Evolutionary conservation across 2,888 invertebrate species (phyloP).

Genomic region (Meliscaeva auricollis): DNA sequence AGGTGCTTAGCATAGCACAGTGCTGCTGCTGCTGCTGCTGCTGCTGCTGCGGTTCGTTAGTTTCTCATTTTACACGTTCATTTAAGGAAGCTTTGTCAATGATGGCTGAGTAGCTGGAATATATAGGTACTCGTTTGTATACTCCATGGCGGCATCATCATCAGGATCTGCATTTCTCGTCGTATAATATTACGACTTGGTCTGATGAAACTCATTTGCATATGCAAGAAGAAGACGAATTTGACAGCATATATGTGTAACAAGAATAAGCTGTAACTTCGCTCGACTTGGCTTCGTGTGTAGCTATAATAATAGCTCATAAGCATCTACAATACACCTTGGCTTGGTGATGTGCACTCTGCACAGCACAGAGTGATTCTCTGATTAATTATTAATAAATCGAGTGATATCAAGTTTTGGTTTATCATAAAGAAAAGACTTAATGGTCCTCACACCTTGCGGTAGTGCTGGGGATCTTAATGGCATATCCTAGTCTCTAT

Average conservation of each 20-base stretch:
- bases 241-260: conserved; percentile 21
- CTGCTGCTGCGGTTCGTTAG: conserved; percentile 69
- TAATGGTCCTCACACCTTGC: conserved; percentile 36
- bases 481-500: conserved; percentile 1
- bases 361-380: background rate
- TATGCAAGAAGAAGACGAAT: conserved; percentile 48
- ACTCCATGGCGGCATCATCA: background rate
- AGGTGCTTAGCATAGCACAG: conserved; percentile 52
- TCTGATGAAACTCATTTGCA: conserved; percentile 60
- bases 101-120: conserved; percentile 7
- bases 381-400: conserved; percentile 69
- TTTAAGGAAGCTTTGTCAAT: conserved; percentile 32
- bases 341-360: background rate
- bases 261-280: conserved; percentile 36
- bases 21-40: too few species aligned
- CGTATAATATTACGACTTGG: conserved; percentile 28
- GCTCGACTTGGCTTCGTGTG: background rate
- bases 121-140: background rate
- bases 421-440: conserved; percentile 51
- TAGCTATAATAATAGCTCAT: conserved; percentile 21
- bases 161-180: conserved; percentile 21
- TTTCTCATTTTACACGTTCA: conserved; percentile 69
- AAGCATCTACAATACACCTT: background rate
- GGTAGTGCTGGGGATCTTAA: conserved; percentile 10
- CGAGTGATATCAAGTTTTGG: conserved; percentile 42